Evolutionary conservation across 1,140 invertebrate species (phyloP), one percentile per base, ranked within the genome.

Genomic region (Cotesia typhae): DNA sequence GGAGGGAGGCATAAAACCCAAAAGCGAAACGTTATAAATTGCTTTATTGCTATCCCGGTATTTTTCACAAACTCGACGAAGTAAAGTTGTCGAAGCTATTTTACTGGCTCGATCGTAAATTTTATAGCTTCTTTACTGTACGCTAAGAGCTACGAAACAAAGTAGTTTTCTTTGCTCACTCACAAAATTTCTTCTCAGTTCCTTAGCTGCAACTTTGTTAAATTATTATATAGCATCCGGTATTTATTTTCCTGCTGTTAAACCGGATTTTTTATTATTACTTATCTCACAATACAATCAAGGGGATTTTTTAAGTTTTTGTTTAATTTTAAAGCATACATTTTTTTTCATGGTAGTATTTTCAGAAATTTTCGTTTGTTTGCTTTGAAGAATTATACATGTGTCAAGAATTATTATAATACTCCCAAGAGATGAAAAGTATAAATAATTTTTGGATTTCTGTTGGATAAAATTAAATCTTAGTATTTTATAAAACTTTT

Each of bases 31-130:
- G 53, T 68, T 68, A 59, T 74, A 74, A 81, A 81, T 79, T 74
- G 75, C 74, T 81, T 82, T 82, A 82, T 78, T 81, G 72, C 70
- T 47, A 74, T 37, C 71, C 66, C 74, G 10, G 70, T 59, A 74
- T 79, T 80, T 80, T 80, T 81, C 72, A 64, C 69, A 64, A 69
- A 68, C 74, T 74, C 65, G 51, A 76, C 67, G 67, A 75, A 79
- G 76, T 80, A 79, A 80, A 79, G 75, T 75, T 70, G 80, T 80
- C 77, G 79, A 79, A 78, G 73, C 77, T 67, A 81, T 78, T 81
- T 80, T 74, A 75, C 74, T 70, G 52, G 66, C 65, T 53, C 66
- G 69, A 69, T 79, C 75, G 71, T 81, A 81, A 81, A 81, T 76
- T 81, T 81, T 80, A 81, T 75, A 75, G 60, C 60, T 67, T 60